Base-by-base conservation (phyloP, 2,797 vertebrate genomes). In the Vireo griseus region DNA sequence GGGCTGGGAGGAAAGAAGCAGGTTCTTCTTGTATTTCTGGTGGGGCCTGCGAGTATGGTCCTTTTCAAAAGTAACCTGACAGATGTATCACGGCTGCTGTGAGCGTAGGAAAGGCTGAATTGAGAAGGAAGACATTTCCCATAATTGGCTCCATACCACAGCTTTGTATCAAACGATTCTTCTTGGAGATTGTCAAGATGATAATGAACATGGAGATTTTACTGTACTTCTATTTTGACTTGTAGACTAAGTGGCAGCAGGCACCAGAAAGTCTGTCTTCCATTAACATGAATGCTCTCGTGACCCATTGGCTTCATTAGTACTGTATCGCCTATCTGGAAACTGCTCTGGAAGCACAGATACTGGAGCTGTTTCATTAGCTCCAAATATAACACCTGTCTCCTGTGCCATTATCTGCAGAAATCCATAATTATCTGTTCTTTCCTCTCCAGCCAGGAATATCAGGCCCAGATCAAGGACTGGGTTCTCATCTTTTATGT, bases 261-360 rank as follows among this genome's bases (percentile, higher is more conserved):
- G 81, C 81, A 87, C 75, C 59, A 85, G 42, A 82, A 92, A 58
- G 33, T 52, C 68, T 86, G 74, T 69, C 54, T 92, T 87, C 86
- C 54, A 48, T 65, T 90, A 90, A 80, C 0, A 3, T 0, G 10
- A 58, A 58, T 37, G 65, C 68, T 95, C 85, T 89, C 5, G 2
- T 92, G 84, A 94, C 92, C 88, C 75, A 74, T 24, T 93, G 88
- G 78, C 86, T 89, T 96, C 93, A 89, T 96, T 95, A 95, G 86
- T 37, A 68, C 47, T 0, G 0, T 50, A 40, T 44, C 61, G 72
- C 33, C 63, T 89, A 35, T 9, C 52, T 80, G 84, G 91, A 76
- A 93, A 74, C 80, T 77, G 40, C 81, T 87, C 63, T 71, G 90
- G 92, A 82, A 94, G 87, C 44, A 50, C 71, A 82, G 67, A 77